These are phyloP conservation scores for Petrophora chlorosata DNA, from an alignment of 2,888 invertebrate species.

Conservation along the genomic window DNA sequence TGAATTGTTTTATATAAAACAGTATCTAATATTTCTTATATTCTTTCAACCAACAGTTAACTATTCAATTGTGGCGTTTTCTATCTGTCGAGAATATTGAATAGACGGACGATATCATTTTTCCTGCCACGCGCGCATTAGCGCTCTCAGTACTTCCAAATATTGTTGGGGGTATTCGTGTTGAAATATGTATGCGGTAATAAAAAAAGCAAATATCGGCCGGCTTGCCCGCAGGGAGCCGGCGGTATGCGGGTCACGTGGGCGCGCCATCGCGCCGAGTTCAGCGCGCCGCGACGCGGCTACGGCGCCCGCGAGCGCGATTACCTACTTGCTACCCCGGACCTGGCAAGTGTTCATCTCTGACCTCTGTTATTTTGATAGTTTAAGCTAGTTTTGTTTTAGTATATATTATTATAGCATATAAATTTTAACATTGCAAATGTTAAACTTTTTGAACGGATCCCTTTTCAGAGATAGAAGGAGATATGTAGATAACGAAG, in stretches of 20 bases:
- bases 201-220: constrained; percentile 75
- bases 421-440: too few species aligned
- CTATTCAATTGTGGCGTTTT: constrained; percentile 36
- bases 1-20: too few species aligned
- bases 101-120: constrained; percentile 58
- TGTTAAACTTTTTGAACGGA: too few species aligned
- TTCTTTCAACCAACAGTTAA: constrained; percentile 44
- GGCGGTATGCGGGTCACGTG: constrained; percentile 68
- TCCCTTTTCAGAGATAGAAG: too few species aligned
- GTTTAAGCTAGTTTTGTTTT: too few species aligned
- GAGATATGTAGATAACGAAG: too few species aligned
- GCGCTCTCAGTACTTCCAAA: constrained; percentile 69
- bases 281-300: constrained; percentile 34
- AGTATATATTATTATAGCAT: too few species aligned
- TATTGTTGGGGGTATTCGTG: constrained; percentile 72
- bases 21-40: background rate
- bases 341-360: too few species aligned
- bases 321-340: constrained; percentile 1
- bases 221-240: constrained; percentile 58
- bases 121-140: constrained; percentile 75
- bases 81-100: constrained; percentile 55
- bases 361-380: too few species aligned
- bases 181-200: constrained; percentile 79
- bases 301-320: constrained; percentile 12
- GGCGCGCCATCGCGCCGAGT: constrained; percentile 49